Conservation (phyloP, 2,113 vertebrate genomes). For the Sphaerodactylus townsendi region DNA sequence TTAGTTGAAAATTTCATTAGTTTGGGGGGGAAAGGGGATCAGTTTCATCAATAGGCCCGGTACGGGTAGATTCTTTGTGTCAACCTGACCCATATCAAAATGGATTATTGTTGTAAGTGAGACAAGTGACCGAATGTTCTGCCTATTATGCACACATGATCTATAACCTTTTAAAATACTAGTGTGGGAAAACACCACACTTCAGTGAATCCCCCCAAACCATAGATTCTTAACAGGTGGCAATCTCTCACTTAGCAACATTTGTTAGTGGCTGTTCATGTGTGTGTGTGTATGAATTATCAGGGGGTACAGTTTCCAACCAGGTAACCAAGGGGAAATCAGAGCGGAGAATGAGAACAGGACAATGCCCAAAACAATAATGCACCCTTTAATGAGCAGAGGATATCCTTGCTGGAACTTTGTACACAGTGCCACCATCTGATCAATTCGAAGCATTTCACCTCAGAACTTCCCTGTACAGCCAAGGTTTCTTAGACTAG, state of each 20-base stretch:
- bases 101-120: slow-evolving; percentile 89
- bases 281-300: slow-evolving; percentile 75
- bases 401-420: background rate
- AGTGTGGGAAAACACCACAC: slow-evolving; percentile 87
- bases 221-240: slow-evolving; percentile 84
- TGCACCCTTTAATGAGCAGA: slow-evolving; percentile 58
- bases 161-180: slow-evolving; percentile 87
- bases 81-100: slow-evolving; percentile 86
- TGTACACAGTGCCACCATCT: slow-evolving; percentile 67
- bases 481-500: background rate
- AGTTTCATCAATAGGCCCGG: slow-evolving; percentile 82
- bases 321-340: slow-evolving; percentile 79
- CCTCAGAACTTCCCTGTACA: rapidly evolving
- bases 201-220: slow-evolving; percentile 71
- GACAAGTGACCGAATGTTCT: slow-evolving; percentile 87
- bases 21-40: slow-evolving; percentile 79
- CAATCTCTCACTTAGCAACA: slow-evolving; percentile 86
- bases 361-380: slow-evolving; percentile 63
- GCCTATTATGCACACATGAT: slow-evolving; percentile 86
- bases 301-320: slow-evolving; percentile 80
- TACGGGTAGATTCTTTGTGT: slow-evolving; percentile 84
- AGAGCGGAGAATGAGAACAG: slow-evolving; percentile 70
- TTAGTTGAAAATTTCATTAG: slow-evolving; percentile 89
- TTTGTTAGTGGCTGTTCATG: slow-evolving; percentile 71
- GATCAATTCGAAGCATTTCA: slow-evolving; percentile 40